Conservation (phyloP, 2,888 invertebrate genomes). For the Rhamphomyia laevipes region DNA sequence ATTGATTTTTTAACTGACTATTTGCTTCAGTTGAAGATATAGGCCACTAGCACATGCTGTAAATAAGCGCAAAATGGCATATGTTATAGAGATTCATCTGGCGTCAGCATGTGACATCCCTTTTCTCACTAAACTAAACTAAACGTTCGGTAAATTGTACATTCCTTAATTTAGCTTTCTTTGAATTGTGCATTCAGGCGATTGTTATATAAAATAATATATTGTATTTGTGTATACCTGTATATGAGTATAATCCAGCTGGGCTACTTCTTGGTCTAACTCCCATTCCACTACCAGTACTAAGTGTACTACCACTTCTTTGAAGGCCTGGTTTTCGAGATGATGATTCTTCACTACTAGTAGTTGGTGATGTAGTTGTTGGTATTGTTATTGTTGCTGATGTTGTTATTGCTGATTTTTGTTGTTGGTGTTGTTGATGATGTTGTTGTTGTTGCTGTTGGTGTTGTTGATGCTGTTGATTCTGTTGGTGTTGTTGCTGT, state of each 20-base stretch:
- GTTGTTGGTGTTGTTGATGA: constrained; percentile 15
- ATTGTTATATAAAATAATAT: background rate
- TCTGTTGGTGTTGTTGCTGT: constrained; percentile 16
- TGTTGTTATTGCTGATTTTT: constrained; percentile 11
- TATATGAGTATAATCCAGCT: constrained; percentile 65
- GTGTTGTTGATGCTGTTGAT: constrained; percentile 12
- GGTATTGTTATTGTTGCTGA: constrained; percentile 1
- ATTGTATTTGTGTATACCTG: constrained; percentile 36
- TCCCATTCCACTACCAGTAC: constrained; percentile 32
- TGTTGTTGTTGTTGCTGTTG: constrained; percentile 18
- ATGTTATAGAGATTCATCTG: no score
- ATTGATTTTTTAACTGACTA: no score
- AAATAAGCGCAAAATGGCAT: no score
- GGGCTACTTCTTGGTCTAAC: constrained; percentile 65
- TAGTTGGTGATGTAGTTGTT: background rate
- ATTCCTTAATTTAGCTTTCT: background rate
- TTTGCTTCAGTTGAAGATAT: no score
- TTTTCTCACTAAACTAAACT: no score
- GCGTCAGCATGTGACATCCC: no score
- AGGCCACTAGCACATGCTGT: no score
- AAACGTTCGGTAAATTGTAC: no score
- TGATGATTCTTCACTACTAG: constrained; percentile 4
- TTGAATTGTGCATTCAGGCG: background rate
- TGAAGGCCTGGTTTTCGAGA: constrained; percentile 17
- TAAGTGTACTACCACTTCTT: constrained; percentile 28